Evolutionary conservation across 1,140 invertebrate species (phyloP).

Genomic region (Microvelia longipes): DNA sequence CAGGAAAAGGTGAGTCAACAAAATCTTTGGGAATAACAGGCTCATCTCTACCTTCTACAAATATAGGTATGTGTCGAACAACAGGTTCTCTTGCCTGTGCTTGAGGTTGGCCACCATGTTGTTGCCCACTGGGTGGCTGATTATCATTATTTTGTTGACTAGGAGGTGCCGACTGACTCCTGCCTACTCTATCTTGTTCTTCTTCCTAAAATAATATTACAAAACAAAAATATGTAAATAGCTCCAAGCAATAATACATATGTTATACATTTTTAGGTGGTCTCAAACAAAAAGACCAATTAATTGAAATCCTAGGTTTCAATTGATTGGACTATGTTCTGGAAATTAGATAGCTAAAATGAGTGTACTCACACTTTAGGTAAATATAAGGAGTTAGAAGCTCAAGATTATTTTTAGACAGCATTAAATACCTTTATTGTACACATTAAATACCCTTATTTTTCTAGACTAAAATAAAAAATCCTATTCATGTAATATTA

Average conservation of each 20-base stretch:
- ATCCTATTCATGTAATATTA: too few relatives aligned
- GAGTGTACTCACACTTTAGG: too few relatives aligned
- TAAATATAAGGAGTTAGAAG: too few relatives aligned
- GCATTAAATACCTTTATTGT: too few relatives aligned
- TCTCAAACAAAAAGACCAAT: not conserved
- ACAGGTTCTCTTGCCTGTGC: conserved; percentile 29
- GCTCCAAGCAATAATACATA: not conserved
- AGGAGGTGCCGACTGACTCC: conserved; percentile 52
- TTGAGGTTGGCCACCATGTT: conserved; percentile 26
- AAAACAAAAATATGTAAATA: conserved; percentile 12
- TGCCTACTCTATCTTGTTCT: conserved; percentile 33
- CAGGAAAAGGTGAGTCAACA: not conserved
- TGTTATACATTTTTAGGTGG: not conserved
- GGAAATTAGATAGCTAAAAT: too few relatives aligned
- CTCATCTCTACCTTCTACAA: conserved; percentile 59
- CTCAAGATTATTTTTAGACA: too few relatives aligned
- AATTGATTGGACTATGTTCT: too few relatives aligned
- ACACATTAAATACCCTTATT: too few relatives aligned
- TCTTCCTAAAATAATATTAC: conserved; percentile 21
- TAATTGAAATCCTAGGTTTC: conserved; percentile 4
- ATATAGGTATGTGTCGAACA: conserved; percentile 71
- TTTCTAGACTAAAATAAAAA: too few relatives aligned
- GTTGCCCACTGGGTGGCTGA: conserved; percentile 19
- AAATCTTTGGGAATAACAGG: conserved; percentile 13
- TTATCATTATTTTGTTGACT: conserved; percentile 1